Conservation (phyloP, 2,888 invertebrate species). For the Caenorhabditis panamensis region DNA sequence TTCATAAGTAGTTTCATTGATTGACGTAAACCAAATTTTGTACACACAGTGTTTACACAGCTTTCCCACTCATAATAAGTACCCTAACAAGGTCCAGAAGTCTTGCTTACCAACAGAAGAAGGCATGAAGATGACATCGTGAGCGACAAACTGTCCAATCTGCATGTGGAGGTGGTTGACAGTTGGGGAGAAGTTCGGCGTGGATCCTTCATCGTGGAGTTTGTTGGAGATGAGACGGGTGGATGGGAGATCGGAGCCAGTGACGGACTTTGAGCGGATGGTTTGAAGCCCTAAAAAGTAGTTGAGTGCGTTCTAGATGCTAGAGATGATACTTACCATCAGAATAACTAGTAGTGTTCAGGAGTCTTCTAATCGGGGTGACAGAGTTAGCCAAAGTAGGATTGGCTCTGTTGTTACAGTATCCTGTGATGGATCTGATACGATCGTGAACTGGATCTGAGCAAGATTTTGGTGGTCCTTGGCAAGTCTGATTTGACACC, state of each 20-base stretch:
- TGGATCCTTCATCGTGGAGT: constrained; percentile 53
- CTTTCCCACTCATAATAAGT: neutral
- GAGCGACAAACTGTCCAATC: constrained; percentile 94
- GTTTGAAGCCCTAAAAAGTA: constrained; percentile 38
- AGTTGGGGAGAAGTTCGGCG: constrained; percentile 39
- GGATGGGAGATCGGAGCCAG: constrained; percentile 60
- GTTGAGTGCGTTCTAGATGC: neutral
- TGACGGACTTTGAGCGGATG: constrained; percentile 53
- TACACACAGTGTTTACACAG: neutral
- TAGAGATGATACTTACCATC: constrained; percentile 50
- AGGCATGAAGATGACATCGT: constrained; percentile 94
- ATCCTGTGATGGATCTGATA: constrained; percentile 85
- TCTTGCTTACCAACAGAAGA: constrained; percentile 82
- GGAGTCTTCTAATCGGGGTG: constrained; percentile 89
- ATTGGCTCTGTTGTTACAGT: constrained; percentile 89
- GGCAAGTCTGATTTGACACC: constrained; percentile 18
- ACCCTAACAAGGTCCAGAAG: constrained; percentile 19
- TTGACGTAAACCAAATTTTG: too few species aligned
- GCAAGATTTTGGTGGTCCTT: constrained; percentile 48
- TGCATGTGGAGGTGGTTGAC: constrained; percentile 86
- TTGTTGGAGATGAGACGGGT: constrained; percentile 64
- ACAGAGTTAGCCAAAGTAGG: constrained; percentile 90
- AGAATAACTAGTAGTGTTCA: constrained; percentile 87
- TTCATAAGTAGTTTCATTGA: too few species aligned
- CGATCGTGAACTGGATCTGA: constrained; percentile 42